Base-by-base conservation (phyloP, 2,113 vertebrate species). In the Aegithalos caudatus region DNA sequence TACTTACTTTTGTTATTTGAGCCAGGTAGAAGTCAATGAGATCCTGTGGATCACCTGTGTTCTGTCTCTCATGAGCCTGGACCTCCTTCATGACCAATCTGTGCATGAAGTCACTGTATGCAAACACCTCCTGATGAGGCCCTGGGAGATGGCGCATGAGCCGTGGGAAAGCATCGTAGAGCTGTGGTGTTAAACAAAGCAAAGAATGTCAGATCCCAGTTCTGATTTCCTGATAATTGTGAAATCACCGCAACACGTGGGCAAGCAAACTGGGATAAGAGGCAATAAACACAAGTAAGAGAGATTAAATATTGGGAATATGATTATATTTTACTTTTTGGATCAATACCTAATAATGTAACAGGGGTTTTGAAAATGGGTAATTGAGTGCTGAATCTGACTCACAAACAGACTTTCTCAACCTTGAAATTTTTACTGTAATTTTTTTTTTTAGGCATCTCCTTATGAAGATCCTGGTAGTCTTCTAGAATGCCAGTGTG, bases 21-120 rank as follows among this genome's bases (percentile, higher is more conserved):
- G 83, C 90, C 48, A 97, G 86, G 66, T 97, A 98, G 90, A 97
- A 97, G 58, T 89, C 96, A 64, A 98, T 96, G 73, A 98, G 79
- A 69, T 97, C 96, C 71, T 64, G 77, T 56, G 94, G 80, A 21
- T 89, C 80, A 7, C 58, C 77, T 35, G 82, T 12, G 0, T 69
- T 64, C 33, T 47, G n/a, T 58, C 38, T 95, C 28, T 96, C 89
- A 9, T 97, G 95, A 22, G 27, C 61, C 54, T 66, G 80, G 33
- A 97, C 80, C 54, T 98, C 95, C 2, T 81, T 85, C 56, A 5
- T 35, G 71, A 97, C 82, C 14, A 96, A 81, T 57, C 19, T 64
- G 64, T 86, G 72, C 87, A 98, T 65, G 77, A 90, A 94, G 58
- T 95, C 7, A 0, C 11, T 96, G 86, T 91, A 37, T 12, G 84